Evolutionary conservation across 2,888 invertebrate genomes (phyloP), one percentile per base, ranked within the genome.

Genomic region (Liopterus haemorrhoidalis): DNA sequence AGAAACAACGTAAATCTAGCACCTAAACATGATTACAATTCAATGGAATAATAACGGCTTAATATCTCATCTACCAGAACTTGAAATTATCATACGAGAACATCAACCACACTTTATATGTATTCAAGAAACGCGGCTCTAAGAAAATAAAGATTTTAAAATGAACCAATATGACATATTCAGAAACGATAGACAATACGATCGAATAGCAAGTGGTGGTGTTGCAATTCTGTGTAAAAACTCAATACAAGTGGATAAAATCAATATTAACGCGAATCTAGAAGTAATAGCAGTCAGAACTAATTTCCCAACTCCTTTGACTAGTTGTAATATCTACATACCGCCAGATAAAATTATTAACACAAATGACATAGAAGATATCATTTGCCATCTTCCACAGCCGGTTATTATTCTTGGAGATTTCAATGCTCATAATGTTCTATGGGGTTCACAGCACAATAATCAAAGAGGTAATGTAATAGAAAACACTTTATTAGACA

Each of bases 391-490:
- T 30, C 9, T 40, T 19, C 40, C 30, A n/a, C 11, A 14, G 18
- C 37, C 37, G 5, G 15, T n/a, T 24, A 2, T 41, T 15, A 15
- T 41, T 2, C 5, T 41, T 8, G 41, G 41, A 25, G 41, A 41
- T 16, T 18, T 41, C 16, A 41, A 41, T 11, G 41, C 24, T 2
- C 41, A 41, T 14, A 41, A 33, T 19, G 2, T 4, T n/a, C 15
- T 41, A 30, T 41, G 41, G 41, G 33, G 18, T 3, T 41, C 32
- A n/a, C 15, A 21, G 9, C 16, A 21, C 24, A 33, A 12, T 3
- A 22, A 41, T 9, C 1, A 11, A 24, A 14, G 18, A 25, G 24
- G 41, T n/a, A 24, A 24, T 33, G 11, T 24, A 5, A n/a, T 41
- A 18, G 41, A 33, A 41, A 16, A 28, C 15, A 18, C 21, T 5